Conservation (phyloP, 92 coral and sea anemone genomes). For the Metridium senile region DNA sequence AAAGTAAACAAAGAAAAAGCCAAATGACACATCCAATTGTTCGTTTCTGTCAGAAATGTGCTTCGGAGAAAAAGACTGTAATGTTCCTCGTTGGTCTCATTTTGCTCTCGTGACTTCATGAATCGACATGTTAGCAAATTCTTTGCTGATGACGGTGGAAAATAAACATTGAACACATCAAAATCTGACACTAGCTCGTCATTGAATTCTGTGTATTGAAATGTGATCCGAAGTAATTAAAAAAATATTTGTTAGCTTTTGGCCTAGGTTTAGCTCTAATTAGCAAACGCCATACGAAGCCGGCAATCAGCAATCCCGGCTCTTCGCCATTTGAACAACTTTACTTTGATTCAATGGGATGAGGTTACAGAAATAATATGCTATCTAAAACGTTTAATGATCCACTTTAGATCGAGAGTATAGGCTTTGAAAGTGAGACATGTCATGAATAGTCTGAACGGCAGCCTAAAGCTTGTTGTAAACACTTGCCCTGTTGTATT, state of each 20-base stretch:
- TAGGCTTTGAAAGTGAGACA: constrained; percentile 12
- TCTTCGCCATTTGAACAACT: constrained; percentile 61
- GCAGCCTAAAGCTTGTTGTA: constrained; percentile 34
- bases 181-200: constrained; percentile 48
- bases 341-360: constrained; percentile 33
- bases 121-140: constrained; percentile 35
- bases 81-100: neutral
- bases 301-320: constrained; percentile 69
- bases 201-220: constrained; percentile 56
- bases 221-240: constrained; percentile 86
- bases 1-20: no score
- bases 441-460: constrained; percentile 26
- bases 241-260: constrained; percentile 95
- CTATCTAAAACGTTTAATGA: constrained; percentile 5
- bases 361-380: constrained; percentile 28
- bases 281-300: constrained; percentile 90
- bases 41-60: no score
- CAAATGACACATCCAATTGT: neutral
- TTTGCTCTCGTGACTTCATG: constrained; percentile 45
- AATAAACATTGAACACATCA: constrained; percentile 29
- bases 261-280: constrained; percentile 93
- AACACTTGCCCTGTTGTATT: constrained; percentile 63
- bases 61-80: constrained; percentile 3
- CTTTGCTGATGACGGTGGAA: constrained; percentile 38
- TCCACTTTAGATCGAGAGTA: neutral